Percentiles rank a stretch among this genome's conserved stretches.
phyloP scores from a whole-genome alignment of 2,888 invertebrate genomes.

The Anaspis maculata region DNA sequence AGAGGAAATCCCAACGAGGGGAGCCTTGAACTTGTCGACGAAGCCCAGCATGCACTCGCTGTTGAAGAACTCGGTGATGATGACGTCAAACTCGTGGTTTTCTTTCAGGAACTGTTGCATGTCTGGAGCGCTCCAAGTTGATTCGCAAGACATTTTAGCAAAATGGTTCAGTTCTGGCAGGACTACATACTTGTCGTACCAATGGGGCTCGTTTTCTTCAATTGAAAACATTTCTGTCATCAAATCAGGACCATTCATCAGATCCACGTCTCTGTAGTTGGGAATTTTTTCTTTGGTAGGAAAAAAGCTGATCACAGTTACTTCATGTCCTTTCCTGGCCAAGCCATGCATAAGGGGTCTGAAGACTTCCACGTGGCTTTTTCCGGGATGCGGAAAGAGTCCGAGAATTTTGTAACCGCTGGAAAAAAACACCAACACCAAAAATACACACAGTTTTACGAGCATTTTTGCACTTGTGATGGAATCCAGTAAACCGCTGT shows the following conservation, averaged over 20 bases:
- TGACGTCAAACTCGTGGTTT: slow-evolving; percentile 47
- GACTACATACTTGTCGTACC: too few relatives aligned
- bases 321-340: slow-evolving; percentile 52
- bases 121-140: not conserved
- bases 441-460: too few relatives aligned
- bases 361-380: slow-evolving; percentile 33
- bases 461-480: too few relatives aligned
- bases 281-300: slow-evolving; percentile 48
- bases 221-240: too few relatives aligned
- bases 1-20: slow-evolving; percentile 48
- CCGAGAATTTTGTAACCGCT: slow-evolving; percentile 1
- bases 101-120: not conserved
- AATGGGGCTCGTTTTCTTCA: too few relatives aligned
- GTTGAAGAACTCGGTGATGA: slow-evolving; percentile 61
- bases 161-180: too few relatives aligned
- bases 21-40: slow-evolving; percentile 53
- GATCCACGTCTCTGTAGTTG: slow-evolving; percentile 19
- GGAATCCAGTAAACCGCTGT: too few relatives aligned
- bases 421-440: too few relatives aligned
- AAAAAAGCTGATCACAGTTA: slow-evolving; percentile 60
- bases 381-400: slow-evolving; percentile 8
- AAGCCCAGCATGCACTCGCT: slow-evolving; percentile 60
- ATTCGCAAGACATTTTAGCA: not conserved
- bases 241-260: slow-evolving; percentile 38
- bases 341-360: slow-evolving; percentile 48